These are phyloP conservation scores for Conchocele bisecta DNA, from an alignment of 2,888 invertebrate species.

Conservation along the genomic window DNA sequence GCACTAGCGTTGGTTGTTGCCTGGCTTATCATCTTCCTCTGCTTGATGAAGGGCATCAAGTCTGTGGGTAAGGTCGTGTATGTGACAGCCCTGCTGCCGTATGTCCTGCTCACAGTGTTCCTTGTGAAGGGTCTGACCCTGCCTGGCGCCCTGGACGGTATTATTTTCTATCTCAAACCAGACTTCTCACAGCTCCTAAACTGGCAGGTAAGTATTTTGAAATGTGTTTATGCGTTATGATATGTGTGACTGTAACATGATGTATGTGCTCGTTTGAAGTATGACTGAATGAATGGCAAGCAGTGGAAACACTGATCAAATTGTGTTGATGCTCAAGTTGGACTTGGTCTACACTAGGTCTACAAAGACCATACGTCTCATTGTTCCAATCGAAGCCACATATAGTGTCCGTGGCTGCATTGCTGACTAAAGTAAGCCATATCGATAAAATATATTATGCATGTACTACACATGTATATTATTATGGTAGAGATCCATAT, in stretches of 20 bases:
- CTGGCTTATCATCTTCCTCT: constrained; percentile 77
- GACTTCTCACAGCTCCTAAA: constrained; percentile 60
- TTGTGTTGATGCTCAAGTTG: too few relatives aligned
- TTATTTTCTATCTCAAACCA: constrained; percentile 65
- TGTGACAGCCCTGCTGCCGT: constrained; percentile 54
- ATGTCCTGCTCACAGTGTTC: constrained; percentile 59
- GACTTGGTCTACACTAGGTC: too few relatives aligned
- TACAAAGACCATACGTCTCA: too few relatives aligned
- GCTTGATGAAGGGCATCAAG: constrained; percentile 78
- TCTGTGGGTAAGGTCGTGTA: constrained; percentile 74
- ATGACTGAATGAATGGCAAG: too few relatives aligned
- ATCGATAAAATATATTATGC: too few relatives aligned
- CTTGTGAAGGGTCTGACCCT: constrained; percentile 65
- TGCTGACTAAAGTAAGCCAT: too few relatives aligned
- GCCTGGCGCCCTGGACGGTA: constrained; percentile 67
- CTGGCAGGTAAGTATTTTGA: constrained; percentile 52
- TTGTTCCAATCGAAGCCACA: too few relatives aligned
- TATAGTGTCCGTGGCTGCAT: too few relatives aligned
- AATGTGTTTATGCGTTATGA: background rate
- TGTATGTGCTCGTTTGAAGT: background rate
- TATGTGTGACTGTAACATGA: too few relatives aligned
- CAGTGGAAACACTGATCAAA: too few relatives aligned
- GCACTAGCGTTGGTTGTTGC: constrained; percentile 72
- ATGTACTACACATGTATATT: too few relatives aligned
- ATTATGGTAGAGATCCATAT: too few relatives aligned